Evolutionary conservation across 2,113 vertebrate species (phyloP), one percentile per base, ranked within the genome.

Genomic region (Brienomyrus brachyistius): DNA sequence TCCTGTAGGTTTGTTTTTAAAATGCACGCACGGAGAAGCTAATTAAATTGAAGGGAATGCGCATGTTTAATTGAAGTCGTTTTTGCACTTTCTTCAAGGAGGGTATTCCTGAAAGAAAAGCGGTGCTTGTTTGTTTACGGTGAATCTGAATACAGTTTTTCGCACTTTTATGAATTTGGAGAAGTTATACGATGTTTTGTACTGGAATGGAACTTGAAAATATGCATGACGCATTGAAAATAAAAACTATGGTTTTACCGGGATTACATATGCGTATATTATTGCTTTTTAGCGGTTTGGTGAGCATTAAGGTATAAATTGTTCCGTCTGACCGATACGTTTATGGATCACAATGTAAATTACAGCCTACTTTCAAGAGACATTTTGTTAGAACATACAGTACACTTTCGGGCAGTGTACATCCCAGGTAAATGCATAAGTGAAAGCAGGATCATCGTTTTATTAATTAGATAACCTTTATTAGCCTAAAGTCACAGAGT

Each of bases 121-220:
- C 90, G 91, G 91, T 93, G 89, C 91, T 91, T 93, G 92, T 93
- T 90, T 94, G 93, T 94, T 80, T 90, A 89, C 92, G 93, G 93
- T 93, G 93, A 91, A 91, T 87, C 92, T 94, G 91, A 92, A 93
- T 51, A 92, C 59, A 82, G 93, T 95, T 95, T 86, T 90, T 94
- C 95, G 94, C 94, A 96, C 95, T 96, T 95, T 93, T 93, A 90
- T 91, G 88, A 93, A 94, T 92, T 59, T 88, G 93, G 91, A 90
- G 77, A 96, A 95, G 94, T 94, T 94, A 95, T 95, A 96, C 96
- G 95, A 92, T 92, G 87, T 90, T 96, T 96, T 95, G 95, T 95
- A 96, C 91, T 84, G 92, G 92, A 90, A 92, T 87, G 47, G 90
- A 92, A 91, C 91, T 92, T 93, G 1, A 91, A 94, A 94, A 94